These are phyloP conservation scores for Ruditapes philippinarum DNA, from an alignment of 1,140 invertebrate species.

Conservation along the genomic window DNA sequence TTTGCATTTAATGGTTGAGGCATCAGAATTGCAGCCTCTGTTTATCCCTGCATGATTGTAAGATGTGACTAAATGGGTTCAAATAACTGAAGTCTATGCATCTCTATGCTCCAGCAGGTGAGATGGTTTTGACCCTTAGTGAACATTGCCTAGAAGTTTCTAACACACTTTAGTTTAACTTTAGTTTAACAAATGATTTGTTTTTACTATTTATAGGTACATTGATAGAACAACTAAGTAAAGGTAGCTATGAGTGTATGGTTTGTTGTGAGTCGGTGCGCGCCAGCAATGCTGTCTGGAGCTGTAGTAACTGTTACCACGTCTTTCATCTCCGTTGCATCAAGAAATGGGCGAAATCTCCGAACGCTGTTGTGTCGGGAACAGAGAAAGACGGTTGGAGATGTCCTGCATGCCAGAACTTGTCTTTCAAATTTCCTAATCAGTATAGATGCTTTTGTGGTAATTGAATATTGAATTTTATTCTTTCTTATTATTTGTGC, in stretches of 20 bases:
- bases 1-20: no score
- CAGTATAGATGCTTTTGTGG: conserved; percentile 87
- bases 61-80: no score
- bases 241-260: conserved; percentile 94
- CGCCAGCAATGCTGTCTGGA: conserved; percentile 94
- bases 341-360: conserved; percentile 95
- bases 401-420: conserved; percentile 90
- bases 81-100: no score
- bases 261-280: conserved; percentile 96
- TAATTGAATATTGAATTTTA: no score
- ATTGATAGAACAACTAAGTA: conserved; percentile 93
- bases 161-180: no score
- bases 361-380: conserved; percentile 88
- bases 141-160: no score
- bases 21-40: no score
- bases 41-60: no score
- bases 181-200: no score
- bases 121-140: no score
- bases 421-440: conserved; percentile 78
- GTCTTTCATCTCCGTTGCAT: conserved; percentile 96
- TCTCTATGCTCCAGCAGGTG: no score
- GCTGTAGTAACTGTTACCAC: conserved; percentile 96
- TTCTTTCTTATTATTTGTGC: no score
- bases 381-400: conserved; percentile 91
- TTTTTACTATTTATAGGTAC: conserved; percentile 88